Percentiles rank a stretch among this genome's conserved stretches.
These are phyloP conservation scores for Indicator indicator DNA, from an alignment of 2,113 vertebrate genomes.

Conservation along the genomic window DNA sequence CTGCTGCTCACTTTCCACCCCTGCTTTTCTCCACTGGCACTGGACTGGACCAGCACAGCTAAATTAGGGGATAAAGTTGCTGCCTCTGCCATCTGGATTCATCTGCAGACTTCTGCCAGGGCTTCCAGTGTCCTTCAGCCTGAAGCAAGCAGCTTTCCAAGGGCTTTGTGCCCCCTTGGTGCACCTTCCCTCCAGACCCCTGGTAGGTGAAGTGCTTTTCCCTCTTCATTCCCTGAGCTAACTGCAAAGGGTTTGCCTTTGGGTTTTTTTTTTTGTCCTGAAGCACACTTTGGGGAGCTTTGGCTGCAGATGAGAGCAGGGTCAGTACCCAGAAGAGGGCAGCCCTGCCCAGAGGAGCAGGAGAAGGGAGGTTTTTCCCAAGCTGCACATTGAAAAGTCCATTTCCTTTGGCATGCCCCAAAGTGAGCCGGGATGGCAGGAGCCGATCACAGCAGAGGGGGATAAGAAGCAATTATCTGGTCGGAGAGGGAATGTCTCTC, in stretches of 20 bases:
- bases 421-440: not conserved
- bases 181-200: not conserved
- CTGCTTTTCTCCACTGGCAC: too few species aligned
- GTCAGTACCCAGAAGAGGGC: not conserved
- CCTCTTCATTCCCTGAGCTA: not conserved
- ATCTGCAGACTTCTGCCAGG: not conserved
- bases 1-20: too few species aligned
- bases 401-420: too few species aligned
- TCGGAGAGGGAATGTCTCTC: not conserved
- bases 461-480: not conserved
- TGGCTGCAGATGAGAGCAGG: not conserved
- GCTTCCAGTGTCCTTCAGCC: not conserved
- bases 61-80: not conserved
- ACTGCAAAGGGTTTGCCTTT: not conserved
- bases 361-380: not conserved
- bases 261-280: too few species aligned
- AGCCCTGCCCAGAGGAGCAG: not conserved
- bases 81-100: not conserved
- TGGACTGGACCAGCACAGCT: not conserved
- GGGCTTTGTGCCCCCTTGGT: not conserved
- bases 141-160: not conserved
- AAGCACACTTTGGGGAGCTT: accelerated
- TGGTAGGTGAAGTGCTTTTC: not conserved
- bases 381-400: accelerated
- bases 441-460: not conserved